Evolutionary conservation across 2,797 vertebrate genomes (phyloP).

Genomic region (Zonotrichia albicollis): DNA sequence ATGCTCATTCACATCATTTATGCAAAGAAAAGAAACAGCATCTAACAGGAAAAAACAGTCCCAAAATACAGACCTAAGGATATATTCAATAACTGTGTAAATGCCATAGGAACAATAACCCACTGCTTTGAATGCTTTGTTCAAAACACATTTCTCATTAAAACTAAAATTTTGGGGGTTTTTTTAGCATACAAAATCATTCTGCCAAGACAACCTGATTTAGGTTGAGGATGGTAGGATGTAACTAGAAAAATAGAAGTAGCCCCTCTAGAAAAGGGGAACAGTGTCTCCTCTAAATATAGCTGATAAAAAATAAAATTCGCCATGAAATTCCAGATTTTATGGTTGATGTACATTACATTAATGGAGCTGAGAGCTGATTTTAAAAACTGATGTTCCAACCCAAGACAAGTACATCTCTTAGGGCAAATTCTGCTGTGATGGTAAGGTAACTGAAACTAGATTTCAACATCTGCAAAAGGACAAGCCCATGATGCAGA

Average conservation of each 20-base stretch:
- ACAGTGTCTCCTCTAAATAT: neutral
- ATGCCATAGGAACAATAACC: neutral
- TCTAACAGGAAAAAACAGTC: neutral
- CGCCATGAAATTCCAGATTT: neutral
- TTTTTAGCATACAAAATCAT: neutral
- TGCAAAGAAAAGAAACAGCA: neutral
- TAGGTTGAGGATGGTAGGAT: neutral
- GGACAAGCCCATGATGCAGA: neutral
- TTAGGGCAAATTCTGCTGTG: neutral
- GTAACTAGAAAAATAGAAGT: neutral
- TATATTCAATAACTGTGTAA: neutral
- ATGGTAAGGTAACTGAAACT: neutral
- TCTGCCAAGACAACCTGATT: neutral
- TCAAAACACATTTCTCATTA: neutral
- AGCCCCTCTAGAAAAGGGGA: fast-evolving
- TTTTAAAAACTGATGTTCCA: neutral
- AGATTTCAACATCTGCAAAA: neutral
- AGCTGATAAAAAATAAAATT: neutral
- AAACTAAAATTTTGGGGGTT: neutral
- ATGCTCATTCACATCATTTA: neutral
- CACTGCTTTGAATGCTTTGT: neutral
- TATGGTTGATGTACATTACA: neutral
- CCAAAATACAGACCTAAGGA: neutral
- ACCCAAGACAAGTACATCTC: fast-evolving
- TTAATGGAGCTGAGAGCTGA: neutral